Conservation (phyloP, 1,140 invertebrate genomes). For the Plectus sambesii region DNA sequence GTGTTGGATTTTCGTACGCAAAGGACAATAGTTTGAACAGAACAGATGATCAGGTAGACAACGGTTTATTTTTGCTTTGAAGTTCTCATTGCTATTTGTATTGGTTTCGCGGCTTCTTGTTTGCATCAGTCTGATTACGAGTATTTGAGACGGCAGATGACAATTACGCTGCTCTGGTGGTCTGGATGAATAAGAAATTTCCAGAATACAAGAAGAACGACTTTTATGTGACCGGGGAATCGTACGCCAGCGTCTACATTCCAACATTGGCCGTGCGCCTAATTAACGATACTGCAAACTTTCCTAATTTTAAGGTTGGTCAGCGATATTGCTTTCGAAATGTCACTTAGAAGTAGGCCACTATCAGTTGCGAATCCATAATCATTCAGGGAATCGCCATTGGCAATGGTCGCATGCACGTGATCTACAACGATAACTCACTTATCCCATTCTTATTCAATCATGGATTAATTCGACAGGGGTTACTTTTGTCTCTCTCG, state of each 20-base stretch:
- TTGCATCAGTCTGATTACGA: no score
- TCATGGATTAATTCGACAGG: slow-evolving; percentile 28
- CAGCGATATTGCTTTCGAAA: background rate
- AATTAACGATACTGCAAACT: slow-evolving; percentile 12
- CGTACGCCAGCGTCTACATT: slow-evolving; percentile 59
- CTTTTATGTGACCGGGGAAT: slow-evolving; percentile 72
- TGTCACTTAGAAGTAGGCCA: background rate
- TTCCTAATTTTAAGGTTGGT: slow-evolving; percentile 25
- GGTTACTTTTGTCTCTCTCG: no score
- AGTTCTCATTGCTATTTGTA: background rate
- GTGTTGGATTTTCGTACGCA: slow-evolving; percentile 53
- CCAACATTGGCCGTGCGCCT: slow-evolving; percentile 23
- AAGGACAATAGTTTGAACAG: slow-evolving; percentile 46
- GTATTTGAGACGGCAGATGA: no score
- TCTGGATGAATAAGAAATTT: slow-evolving; percentile 48
- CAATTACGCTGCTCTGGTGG: slow-evolving; percentile 48
- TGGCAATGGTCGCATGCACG: slow-evolving; percentile 33
- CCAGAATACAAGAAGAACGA: slow-evolving; percentile 51
- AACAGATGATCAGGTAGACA: slow-evolving; percentile 47
- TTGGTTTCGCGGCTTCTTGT: no score
- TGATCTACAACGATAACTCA: slow-evolving; percentile 22
- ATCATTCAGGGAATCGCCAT: slow-evolving; percentile 26
- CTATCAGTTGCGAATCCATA: background rate
- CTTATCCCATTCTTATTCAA: slow-evolving; percentile 23
- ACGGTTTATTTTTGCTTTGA: background rate